Base-by-base conservation (phyloP, 2,797 vertebrate species). In the Leucoraja ocellata region DNA sequence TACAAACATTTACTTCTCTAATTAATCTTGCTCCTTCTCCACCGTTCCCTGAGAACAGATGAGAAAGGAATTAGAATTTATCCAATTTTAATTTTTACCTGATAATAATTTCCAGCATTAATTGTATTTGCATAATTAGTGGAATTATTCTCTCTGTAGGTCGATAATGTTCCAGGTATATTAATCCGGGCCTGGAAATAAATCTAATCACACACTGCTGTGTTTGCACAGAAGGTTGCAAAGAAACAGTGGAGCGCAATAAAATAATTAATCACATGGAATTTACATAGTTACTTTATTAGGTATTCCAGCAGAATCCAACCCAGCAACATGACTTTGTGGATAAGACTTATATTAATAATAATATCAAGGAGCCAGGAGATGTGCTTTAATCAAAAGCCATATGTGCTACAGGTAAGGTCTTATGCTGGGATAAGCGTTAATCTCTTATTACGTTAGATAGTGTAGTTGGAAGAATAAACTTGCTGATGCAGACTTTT, bases 211-310 rank as follows among this genome's bases (percentile, higher is more conserved):
- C 21, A 91, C 68, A 54, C 65, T 71, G 65, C 90, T 74, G 90
- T 91, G 90, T 91, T 91, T 91, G 90, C 90, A 74, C 68, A 91
- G 90, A 21, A 16, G 25, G 90, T 54, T 91, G 90, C 36, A 39
- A 39, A 28, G 90, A 25, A 25, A 68, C 90, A 74, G 90, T 54
- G 36, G 23, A 91, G 90, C 74, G 90, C 71, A 91, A 91, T 91
- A 91, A 91, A 91, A 74, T 91, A 91, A 91, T 91, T 91, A 91
- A 91, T 91, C 90, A 91, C 68, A 74, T 11, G 21, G 13, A 91
- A 91, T 91, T 91, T 91, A 74, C 90, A 91, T 91, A 91, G 90
- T 91, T 91, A 91, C 90, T 91, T 91, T 91, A 91, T 91, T 91
- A 91, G 36, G 90, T 71, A 74, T 91, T 91, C 68, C 11, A 21